Percentiles rank a stretch among this genome's conserved stretches.
Evolutionary conservation across 2,888 invertebrate genomes (phyloP).

Genomic region (Amblyjoppa proteus): DNA sequence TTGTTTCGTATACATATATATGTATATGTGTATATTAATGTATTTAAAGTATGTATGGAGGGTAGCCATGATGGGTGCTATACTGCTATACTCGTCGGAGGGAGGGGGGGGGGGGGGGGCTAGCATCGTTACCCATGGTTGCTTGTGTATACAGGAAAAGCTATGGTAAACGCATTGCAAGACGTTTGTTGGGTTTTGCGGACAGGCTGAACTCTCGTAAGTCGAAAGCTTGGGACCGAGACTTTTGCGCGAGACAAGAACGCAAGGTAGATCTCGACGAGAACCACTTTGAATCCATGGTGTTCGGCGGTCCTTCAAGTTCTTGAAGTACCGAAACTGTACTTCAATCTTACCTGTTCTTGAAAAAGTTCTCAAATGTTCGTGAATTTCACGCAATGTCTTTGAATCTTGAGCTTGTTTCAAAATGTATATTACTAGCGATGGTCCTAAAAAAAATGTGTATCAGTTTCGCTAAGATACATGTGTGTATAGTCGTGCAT

Average conservation of each 20-base stretch:
- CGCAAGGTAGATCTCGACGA: too few relatives aligned
- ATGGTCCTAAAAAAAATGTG: too few relatives aligned
- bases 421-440: too few relatives aligned
- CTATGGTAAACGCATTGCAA: slow-evolving; percentile 1
- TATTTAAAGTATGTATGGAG: slow-evolving; percentile 6
- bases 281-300: too few relatives aligned
- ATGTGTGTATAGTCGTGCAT: too few relatives aligned
- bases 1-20: neutral
- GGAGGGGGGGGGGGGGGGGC: neutral
- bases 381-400: too few relatives aligned
- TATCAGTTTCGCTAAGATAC: too few relatives aligned
- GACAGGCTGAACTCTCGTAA: slow-evolving; percentile 3
- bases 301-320: too few relatives aligned
- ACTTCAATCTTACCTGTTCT: too few relatives aligned
- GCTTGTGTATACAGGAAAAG: slow-evolving; percentile 40
- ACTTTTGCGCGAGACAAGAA: neutral
- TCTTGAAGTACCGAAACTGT: too few relatives aligned
- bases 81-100: neutral
- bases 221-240: neutral
- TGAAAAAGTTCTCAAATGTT: too few relatives aligned
- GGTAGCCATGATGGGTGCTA: slow-evolving; percentile 33
- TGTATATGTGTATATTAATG: neutral
- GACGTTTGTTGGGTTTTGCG: neutral
- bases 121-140: slow-evolving; percentile 29
- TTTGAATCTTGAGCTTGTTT: too few relatives aligned